These are phyloP conservation scores for Temnothorax nylanderi DNA, from an alignment of 1,140 invertebrate species.

Conservation along the genomic window DNA sequence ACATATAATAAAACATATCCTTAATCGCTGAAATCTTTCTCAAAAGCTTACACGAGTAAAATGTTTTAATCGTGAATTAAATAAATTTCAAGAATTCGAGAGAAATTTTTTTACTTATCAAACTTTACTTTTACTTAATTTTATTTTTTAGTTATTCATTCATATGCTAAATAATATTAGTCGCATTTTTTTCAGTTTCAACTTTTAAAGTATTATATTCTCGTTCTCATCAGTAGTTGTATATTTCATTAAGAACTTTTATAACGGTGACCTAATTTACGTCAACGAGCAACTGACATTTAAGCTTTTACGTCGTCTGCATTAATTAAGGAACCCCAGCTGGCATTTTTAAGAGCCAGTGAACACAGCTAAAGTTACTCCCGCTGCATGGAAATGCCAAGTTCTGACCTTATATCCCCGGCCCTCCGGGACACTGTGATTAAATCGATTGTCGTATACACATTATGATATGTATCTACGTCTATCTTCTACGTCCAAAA, in stretches of 20 bases:
- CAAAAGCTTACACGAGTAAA: background rate
- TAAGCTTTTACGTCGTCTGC: background rate
- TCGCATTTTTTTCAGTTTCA: background rate
- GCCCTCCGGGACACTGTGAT: constrained; percentile 78
- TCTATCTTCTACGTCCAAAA: background rate
- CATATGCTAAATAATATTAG: background rate
- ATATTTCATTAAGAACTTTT: background rate
- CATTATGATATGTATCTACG: constrained; percentile 8
- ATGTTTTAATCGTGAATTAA: background rate
- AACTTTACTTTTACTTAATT: background rate
- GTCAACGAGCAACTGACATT: background rate
- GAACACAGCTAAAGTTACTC: constrained; percentile 71
- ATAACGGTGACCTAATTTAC: constrained; percentile 45
- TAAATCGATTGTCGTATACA: constrained; percentile 72
- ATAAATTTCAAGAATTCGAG: background rate
- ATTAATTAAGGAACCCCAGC: constrained; percentile 76
- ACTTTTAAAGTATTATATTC: background rate
- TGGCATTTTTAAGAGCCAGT: constrained; percentile 79
- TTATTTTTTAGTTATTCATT: constrained; percentile 6
- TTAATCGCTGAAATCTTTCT: background rate
- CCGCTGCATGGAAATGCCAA: constrained; percentile 75
- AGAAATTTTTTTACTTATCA: background rate
- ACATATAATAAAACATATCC: background rate
- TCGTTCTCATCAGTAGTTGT: background rate
- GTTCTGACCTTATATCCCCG: constrained; percentile 77